Evolutionary conservation across 2,888 invertebrate species (phyloP), one percentile per base, ranked within the genome.

Genomic region (Pristionchus maxplancki): DNA sequence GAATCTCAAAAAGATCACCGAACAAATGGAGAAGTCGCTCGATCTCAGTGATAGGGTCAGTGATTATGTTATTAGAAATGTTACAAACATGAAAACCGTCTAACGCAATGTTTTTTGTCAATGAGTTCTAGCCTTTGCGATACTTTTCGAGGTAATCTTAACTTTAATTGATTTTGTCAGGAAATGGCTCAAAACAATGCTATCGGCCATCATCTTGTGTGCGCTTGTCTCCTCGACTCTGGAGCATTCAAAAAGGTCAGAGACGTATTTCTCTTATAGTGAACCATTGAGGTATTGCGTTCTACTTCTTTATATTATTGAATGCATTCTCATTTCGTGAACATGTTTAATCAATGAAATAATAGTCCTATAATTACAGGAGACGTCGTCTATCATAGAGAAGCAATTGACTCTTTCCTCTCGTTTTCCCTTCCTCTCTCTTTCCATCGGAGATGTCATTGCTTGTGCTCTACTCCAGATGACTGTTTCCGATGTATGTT

Each of bases 151-250:
- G 2, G 28, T 34, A 34, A 13, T 28, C 31, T n/a, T n/a, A n/a
- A n/a, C n/a, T n/a, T 44, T 50, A 6, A 37, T 85, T 53, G n/a
- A 28, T 86, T 4, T 74, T 88, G 91, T 48, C 87, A 91, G 90
- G 89, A 90, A 1, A 78, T 87, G 40, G 90, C 88, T 9, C 78
- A 64, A 48, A 89, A 89, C 44, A 88, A 91, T 40, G 90, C 90
- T 17, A 90, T 92, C 28, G 92, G 90, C 20, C 91, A 92, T 40
- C 91, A 89, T 89, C 86, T 91, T 31, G 84, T 91, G 20, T 88
- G 90, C 24, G 85, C 89, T 1, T 85, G 89, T 3, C 84, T 90
- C 13, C 40, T 88, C 40, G 78, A 89, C 44, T 88, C 88, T 37
- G 78, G 62, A 9, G 20, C 78, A 1, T 90, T 87, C 88, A 87